Evolutionary conservation across 2,797 vertebrate genomes (phyloP).

Genomic region (Poecilia wingei): DNA sequence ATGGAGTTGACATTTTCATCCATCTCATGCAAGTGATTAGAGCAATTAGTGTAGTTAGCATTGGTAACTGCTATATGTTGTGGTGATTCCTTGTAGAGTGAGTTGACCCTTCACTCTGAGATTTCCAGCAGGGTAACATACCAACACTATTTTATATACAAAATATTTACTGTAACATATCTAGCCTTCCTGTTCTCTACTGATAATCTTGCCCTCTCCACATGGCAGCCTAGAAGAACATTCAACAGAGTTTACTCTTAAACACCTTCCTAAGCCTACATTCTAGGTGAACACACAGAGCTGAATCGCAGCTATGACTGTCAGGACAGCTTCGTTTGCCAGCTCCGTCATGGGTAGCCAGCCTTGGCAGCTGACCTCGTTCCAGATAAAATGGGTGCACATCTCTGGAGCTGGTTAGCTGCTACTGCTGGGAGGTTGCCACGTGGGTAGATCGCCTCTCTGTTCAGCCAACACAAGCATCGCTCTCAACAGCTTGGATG

Average conservation of each 20-base stretch:
- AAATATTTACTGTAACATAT: not conserved
- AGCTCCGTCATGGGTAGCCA: conserved; percentile 31
- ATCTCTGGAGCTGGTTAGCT: conserved; percentile 32
- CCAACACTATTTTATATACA: not conserved
- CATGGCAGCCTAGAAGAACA: not conserved
- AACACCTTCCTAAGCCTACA: not conserved
- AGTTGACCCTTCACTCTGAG: not conserved
- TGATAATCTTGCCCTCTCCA: not conserved
- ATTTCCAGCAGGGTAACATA: not conserved
- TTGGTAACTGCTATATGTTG: not conserved
- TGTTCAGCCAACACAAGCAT: conserved; percentile 39
- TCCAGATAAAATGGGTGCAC: conserved; percentile 42
- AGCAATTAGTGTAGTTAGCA: not conserved
- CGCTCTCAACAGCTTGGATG: conserved; percentile 44
- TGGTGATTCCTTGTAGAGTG: not conserved
- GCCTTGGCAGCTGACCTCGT: conserved; percentile 53
- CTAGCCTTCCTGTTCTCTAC: not conserved
- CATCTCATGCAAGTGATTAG: not conserved
- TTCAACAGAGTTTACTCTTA: not conserved
- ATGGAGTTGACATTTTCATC: not conserved
- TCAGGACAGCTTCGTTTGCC: conserved; percentile 48
- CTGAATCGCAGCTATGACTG: conserved; percentile 13
- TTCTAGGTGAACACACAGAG: not conserved
- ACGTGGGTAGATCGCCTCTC: conserved; percentile 8
- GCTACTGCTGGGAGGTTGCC: conserved; percentile 46